These are phyloP conservation scores for Lipotes vexillifer DNA, from an alignment of 2,113 vertebrate species.

Conservation along the genomic window DNA sequence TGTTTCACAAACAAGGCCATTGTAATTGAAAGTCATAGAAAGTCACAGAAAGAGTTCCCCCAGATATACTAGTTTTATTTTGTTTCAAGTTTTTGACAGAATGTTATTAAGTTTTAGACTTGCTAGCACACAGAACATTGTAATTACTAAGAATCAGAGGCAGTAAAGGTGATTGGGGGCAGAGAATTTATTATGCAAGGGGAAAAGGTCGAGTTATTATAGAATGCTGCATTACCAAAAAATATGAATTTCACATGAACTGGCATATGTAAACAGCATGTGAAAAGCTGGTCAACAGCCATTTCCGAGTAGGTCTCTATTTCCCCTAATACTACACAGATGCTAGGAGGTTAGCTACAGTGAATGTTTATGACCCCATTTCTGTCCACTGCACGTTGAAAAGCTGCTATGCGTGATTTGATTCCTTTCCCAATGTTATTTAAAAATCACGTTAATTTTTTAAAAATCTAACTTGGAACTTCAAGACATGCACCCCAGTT, in stretches of 20 bases:
- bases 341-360: constrained; percentile 5
- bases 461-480: not conserved
- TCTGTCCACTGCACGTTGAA: not conserved
- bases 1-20: not conserved
- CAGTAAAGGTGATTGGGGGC: not conserved
- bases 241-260: not conserved
- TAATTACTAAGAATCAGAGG: not conserved
- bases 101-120: not conserved
- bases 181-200: not conserved
- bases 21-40: not conserved
- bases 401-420: not conserved
- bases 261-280: not conserved
- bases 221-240: not conserved
- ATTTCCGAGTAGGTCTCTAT: not conserved
- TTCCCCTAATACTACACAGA: not conserved
- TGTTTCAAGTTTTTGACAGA: not conserved
- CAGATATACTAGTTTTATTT: not conserved
- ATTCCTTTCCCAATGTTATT: not conserved
- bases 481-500: not conserved
- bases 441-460: not conserved
- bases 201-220: not conserved
- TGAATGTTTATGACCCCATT: not conserved
- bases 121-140: not conserved
- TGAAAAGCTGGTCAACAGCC: not conserved
- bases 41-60: not conserved